Conservation (phyloP, 2,797 vertebrate species). For the Yasuhikotakia modesta region DNA sequence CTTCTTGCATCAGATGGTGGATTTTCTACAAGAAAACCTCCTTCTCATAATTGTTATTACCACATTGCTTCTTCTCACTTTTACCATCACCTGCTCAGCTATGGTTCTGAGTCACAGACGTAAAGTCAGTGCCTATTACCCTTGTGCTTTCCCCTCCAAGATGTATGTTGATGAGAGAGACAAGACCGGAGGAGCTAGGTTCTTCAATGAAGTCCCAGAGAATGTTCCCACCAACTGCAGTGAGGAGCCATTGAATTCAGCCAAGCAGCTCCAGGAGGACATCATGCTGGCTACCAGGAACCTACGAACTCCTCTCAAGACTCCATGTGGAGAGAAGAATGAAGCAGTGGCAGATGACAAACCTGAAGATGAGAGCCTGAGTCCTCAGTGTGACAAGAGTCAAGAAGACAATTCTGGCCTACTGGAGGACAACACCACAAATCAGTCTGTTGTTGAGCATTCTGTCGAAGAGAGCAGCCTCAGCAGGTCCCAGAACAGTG, state of each 20-base stretch:
- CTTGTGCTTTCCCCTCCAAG: slow-evolving; percentile 87
- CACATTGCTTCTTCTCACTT: slow-evolving; percentile 76
- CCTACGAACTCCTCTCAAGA: slow-evolving; percentile 81
- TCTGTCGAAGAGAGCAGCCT: slow-evolving; percentile 26
- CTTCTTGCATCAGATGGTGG: slow-evolving; percentile 70
- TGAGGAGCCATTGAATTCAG: slow-evolving; percentile 74
- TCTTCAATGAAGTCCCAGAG: slow-evolving; percentile 85
- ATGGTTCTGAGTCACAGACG: slow-evolving; percentile 81
- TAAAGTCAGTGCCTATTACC: slow-evolving; percentile 89
- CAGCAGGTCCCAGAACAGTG: slow-evolving; percentile 35
- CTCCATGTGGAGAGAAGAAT: slow-evolving; percentile 57
- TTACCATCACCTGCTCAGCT: slow-evolving; percentile 81
- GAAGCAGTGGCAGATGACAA: slow-evolving; percentile 56
- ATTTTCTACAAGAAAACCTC: slow-evolving; percentile 84
- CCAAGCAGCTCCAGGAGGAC: slow-evolving; percentile 86
- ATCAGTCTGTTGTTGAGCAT: slow-evolving; percentile 41
- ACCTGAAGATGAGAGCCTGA: slow-evolving; percentile 43
- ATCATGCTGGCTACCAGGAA: slow-evolving; percentile 86
- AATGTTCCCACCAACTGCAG: slow-evolving; percentile 59
- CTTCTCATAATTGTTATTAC: slow-evolving; percentile 82
- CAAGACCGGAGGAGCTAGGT: slow-evolving; percentile 77
- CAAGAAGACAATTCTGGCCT: slow-evolving; percentile 21
- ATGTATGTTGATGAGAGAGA: slow-evolving; percentile 91
- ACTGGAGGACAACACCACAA: slow-evolving; percentile 50
- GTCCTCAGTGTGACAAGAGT: slow-evolving; percentile 43